A percentile compares a stretch with the other conserved stretches of the same genome.
Evolutionary conservation across 1,140 invertebrate genomes (phyloP).

Genomic region (Cherax destructor): DNA sequence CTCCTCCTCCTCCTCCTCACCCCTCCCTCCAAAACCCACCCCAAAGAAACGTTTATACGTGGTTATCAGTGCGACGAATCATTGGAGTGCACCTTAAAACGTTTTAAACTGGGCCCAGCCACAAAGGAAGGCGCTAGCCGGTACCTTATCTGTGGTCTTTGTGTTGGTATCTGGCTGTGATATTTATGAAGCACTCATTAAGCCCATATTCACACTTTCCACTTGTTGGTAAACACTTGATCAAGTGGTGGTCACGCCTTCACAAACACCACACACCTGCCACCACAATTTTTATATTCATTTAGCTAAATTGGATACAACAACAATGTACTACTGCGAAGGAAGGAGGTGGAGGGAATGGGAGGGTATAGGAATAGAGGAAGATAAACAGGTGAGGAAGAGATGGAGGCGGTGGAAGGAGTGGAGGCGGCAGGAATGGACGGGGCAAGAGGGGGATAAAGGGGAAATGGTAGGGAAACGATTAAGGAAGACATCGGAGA

Average conservation of each 20-base stretch:
- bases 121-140: background rate
- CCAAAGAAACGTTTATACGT: background rate
- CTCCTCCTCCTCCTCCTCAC: too few relatives aligned
- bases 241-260: background rate
- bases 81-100: background rate
- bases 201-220: background rate
- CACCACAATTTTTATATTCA: too few relatives aligned
- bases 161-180: background rate
- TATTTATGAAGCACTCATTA: conserved; percentile 13
- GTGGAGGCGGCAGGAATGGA: background rate
- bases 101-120: background rate
- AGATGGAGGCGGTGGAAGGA: background rate
- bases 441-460: too few relatives aligned
- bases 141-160: background rate
- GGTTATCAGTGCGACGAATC: background rate
- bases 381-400: background rate
- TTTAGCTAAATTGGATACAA: too few relatives aligned
- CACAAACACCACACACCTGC: background rate
- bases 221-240: background rate
- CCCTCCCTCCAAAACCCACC: too few relatives aligned
- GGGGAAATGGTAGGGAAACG: too few relatives aligned
- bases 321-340: too few relatives aligned
- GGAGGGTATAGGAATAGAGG: too few relatives aligned
- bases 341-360: background rate
- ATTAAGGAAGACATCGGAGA: too few relatives aligned